Conservation (phyloP, 2,113 vertebrate genomes). For the Pycnonotus jocosus region DNA sequence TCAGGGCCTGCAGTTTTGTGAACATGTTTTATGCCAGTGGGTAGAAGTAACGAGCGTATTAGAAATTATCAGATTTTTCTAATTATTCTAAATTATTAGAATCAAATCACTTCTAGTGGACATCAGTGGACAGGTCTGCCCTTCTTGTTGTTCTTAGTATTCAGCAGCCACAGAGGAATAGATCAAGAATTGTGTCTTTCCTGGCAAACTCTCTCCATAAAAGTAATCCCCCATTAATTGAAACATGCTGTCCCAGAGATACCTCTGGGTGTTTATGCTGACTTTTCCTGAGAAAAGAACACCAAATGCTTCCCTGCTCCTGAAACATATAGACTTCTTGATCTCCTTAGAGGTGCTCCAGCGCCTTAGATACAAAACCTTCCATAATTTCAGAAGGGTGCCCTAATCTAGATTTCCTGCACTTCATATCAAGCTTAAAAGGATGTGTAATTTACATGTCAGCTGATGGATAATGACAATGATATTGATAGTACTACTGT, state of each 20-base stretch:
- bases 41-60: neutral
- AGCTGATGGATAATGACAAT: neutral
- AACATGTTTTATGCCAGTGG: neutral
- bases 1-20: neutral
- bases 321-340: neutral
- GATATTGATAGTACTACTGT: neutral
- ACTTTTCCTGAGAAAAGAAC: neutral
- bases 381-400: neutral
- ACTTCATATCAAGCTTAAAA: neutral
- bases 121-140: neutral
- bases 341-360: neutral
- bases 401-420: neutral
- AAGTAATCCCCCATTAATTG: rapidly evolving
- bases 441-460: neutral
- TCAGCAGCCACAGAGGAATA: neutral
- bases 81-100: no score
- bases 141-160: neutral
- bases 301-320: rapidly evolving
- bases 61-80: no score
- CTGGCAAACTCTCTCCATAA: neutral
- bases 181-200: neutral
- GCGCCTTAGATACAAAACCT: neutral
- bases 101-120: neutral
- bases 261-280: rapidly evolving
- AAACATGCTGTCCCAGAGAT: neutral